These are phyloP conservation scores for Drosophila affinis DNA, from an alignment of 2,888 invertebrate genomes.

Conservation along the genomic window DNA sequence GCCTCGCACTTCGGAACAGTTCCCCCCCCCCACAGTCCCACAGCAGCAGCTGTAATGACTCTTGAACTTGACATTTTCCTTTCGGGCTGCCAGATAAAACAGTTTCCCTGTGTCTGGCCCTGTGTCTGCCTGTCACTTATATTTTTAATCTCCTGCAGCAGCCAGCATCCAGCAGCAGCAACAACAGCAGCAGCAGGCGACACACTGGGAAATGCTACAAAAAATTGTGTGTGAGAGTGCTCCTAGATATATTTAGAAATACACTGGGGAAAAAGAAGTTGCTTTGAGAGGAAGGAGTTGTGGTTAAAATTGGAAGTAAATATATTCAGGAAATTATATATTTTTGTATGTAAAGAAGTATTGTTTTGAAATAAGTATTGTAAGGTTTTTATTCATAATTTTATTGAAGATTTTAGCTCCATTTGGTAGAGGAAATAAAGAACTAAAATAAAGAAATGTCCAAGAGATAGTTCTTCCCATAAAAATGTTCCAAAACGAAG, in stretches of 20 bases:
- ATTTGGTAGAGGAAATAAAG: too few species aligned
- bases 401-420: too few species aligned
- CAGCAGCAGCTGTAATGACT: slow-evolving; percentile 70
- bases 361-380: too few species aligned
- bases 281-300: neutral
- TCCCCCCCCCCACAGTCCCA: neutral
- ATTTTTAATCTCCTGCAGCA: slow-evolving; percentile 66
- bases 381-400: too few species aligned
- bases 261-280: neutral
- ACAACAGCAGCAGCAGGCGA: slow-evolving; percentile 40
- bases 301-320: too few species aligned
- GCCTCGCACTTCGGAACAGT: slow-evolving; percentile 40
- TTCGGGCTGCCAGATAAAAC: slow-evolving; percentile 26
- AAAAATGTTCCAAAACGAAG: too few species aligned
- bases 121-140: slow-evolving; percentile 65
- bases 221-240: slow-evolving; percentile 26
- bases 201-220: slow-evolving; percentile 44
- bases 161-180: too few species aligned
- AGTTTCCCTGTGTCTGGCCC: slow-evolving; percentile 23
- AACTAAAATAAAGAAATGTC: too few species aligned
- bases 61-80: slow-evolving; percentile 79
- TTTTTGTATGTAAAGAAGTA: too few species aligned
- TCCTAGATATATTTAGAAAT: slow-evolving; percentile 11
- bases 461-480: too few species aligned
- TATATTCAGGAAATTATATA: too few species aligned